A percentile compares a stretch with the other conserved stretches of the same genome.
Conservation (phyloP, 1,140 invertebrate species). For the Anoplophora glabripennis region DNA sequence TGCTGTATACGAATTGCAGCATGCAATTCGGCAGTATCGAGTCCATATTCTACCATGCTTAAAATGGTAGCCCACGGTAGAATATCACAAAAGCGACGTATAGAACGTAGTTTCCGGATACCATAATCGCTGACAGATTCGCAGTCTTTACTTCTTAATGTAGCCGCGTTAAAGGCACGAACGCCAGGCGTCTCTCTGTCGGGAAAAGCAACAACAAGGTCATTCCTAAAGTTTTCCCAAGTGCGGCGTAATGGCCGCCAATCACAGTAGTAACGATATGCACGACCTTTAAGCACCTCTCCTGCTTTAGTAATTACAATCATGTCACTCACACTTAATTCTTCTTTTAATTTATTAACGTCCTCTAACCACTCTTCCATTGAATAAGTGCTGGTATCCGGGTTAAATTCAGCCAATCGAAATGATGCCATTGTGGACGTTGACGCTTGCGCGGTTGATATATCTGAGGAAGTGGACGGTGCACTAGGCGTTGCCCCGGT, state of each 20-base stretch:
- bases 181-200: constrained; percentile 21
- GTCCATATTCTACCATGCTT: no score
- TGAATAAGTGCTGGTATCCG: constrained; percentile 6
- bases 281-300: constrained; percentile 22
- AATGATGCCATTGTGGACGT: no score
- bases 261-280: constrained; percentile 14
- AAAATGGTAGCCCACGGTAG: no score
- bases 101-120: no score
- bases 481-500: no score
- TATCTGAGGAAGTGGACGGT: no score
- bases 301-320: constrained; percentile 24
- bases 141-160: constrained; percentile 22
- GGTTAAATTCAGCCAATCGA: background rate
- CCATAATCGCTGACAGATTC: constrained; percentile 23
- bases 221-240: no score
- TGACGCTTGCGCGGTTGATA: no score
- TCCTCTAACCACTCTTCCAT: constrained; percentile 19
- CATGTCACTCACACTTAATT: constrained; percentile 16
- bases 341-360: constrained; percentile 16
- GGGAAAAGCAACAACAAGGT: constrained; percentile 23
- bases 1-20: no score
- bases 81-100: no score
- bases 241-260: constrained; percentile 19
- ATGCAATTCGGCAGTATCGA: no score
- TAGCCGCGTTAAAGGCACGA: constrained; percentile 17